These are phyloP conservation scores for Chaenogobius annularis DNA, from an alignment of 2,113 vertebrate species.

Conservation along the genomic window DNA sequence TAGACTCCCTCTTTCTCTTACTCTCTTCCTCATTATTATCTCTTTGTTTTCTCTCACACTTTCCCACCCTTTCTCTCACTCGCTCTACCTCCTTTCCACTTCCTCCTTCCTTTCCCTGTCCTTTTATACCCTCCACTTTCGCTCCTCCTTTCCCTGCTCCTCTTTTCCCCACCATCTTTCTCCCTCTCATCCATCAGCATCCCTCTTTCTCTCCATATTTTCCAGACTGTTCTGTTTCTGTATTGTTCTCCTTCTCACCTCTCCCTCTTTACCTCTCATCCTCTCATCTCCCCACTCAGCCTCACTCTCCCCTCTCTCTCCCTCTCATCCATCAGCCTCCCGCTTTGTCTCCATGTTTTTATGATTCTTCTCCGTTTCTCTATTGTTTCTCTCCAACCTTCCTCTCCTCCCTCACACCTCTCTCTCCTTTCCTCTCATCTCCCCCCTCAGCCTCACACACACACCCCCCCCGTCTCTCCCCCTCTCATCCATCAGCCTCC, in stretches of 20 bases:
- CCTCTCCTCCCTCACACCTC: background rate
- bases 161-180: background rate
- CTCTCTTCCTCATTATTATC: background rate
- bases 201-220: background rate
- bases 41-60: background rate
- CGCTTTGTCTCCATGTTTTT: background rate
- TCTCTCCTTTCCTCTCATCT: background rate
- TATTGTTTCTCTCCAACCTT: background rate
- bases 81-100: too few relatives aligned
- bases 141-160: background rate
- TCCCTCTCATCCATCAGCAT: background rate
- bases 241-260: background rate
- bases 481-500: conserved; percentile 49
- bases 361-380: background rate
- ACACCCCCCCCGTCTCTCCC: conserved; percentile 28
- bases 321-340: background rate
- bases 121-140: background rate
- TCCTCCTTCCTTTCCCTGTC: background rate
- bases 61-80: background rate
- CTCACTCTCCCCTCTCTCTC: too few relatives aligned
- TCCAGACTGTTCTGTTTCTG: too few relatives aligned
- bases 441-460: background rate
- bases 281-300: too few relatives aligned
- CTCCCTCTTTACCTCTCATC: background rate
- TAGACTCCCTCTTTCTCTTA: background rate